phyloP scores from a whole-genome alignment of 1,140 invertebrate species.

The Pseudachorutes palmiensis region DNA sequence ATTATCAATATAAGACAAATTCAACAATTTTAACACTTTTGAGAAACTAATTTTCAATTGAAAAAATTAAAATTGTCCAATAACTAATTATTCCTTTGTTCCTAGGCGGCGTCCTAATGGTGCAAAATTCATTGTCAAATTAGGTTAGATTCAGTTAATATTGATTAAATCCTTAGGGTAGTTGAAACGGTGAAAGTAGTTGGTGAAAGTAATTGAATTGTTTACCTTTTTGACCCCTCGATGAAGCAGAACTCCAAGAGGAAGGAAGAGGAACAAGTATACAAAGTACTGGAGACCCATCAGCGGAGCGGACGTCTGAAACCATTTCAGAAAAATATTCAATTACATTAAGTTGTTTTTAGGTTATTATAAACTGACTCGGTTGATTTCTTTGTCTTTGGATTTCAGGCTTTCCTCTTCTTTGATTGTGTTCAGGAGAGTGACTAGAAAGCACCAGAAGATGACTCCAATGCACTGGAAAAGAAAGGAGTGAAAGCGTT shows the following conservation, averaged over 20 bases:
- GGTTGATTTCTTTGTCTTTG: not conserved
- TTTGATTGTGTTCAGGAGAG: constrained; percentile 1
- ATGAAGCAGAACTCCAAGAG: not conserved
- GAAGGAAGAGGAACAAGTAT: constrained; percentile 12
- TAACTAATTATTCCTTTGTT: too few relatives aligned
- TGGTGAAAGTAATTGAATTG: too few relatives aligned
- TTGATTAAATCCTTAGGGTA: too few relatives aligned
- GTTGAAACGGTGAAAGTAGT: too few relatives aligned
- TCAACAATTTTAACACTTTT: not conserved
- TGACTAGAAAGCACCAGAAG: constrained; percentile 12
- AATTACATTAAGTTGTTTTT: not conserved
- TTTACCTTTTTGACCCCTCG: constrained; percentile 12
- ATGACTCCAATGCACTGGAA: constrained; percentile 8
- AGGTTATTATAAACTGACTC: not conserved
- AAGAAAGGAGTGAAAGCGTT: not conserved
- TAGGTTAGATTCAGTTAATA: not conserved
- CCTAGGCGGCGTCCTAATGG: not conserved
- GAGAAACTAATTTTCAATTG: not conserved
- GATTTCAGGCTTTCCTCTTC: too few relatives aligned
- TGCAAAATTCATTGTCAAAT: not conserved
- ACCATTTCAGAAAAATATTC: not conserved
- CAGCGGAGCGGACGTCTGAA: not conserved
- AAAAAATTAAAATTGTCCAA: not conserved
- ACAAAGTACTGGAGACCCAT: constrained; percentile 10
- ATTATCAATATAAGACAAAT: not conserved